Evolutionary conservation across 2,888 invertebrate genomes (phyloP), one percentile per base, ranked within the genome.

Genomic region (Copidosoma aretas): DNA sequence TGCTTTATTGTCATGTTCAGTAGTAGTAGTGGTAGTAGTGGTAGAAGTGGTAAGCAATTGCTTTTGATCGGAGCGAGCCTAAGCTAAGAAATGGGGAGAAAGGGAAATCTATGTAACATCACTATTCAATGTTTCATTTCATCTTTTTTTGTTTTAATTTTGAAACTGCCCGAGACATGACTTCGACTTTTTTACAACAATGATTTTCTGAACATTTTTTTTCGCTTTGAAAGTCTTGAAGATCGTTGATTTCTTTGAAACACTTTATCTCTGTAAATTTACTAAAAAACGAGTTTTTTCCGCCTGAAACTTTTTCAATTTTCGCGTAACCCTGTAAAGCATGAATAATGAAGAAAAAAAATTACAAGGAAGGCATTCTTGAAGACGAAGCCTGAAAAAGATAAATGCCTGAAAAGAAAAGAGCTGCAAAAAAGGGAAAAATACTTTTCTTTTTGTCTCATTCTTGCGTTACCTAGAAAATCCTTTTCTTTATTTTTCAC

Each of bases 31-130:
- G 41, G 41, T 82, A 81, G 81, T 80, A 80, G 81, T 80, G 77
- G 81, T 81, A 81, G 82, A 79, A 80, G 82, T 82, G 80, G 82
- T 83, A 83, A 83, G 82, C 82, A 79, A 83, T 82, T 83, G 82
- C 83, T 83, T 83, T 82, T 82, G 83, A 82, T 82, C 83, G 79
- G 82, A 82, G 81, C 82, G 80, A 82, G 82, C 81, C 83, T 83
- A 83, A 83, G 83, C 83, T 83, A 83, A 82, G 83, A 83, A 83
- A 83, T 82, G 81, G 82, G 82, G 82, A 83, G 82, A 83, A 81
- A 82, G 82, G 80, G 82, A 83, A 83, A 32, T 32, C 58, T 63
- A 70, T 72, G 67, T 65, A 68, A 65, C 62, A 70, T 66, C 63
- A 78, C 79, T 49, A 67, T 3, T 5, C 58, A 58, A 58, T 51